phyloP scores from a whole-genome alignment of 2,888 invertebrate species.

The Nephrotoma appendiculata region DNA sequence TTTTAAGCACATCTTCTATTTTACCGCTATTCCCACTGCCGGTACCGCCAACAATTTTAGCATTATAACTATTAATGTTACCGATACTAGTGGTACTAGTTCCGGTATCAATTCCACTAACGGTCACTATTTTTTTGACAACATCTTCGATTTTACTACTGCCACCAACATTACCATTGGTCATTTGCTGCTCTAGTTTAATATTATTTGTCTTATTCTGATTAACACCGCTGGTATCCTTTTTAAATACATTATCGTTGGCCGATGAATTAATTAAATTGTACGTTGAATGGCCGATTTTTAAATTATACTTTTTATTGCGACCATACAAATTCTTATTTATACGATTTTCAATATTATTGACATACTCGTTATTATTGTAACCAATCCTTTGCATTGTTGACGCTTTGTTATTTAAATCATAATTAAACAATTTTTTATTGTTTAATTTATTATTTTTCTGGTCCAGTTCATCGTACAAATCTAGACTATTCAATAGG shows the following conservation, averaged over 20 bases:
- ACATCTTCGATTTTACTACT: neutral
- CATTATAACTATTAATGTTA: neutral
- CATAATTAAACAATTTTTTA: constrained; percentile 3
- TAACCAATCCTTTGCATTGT: neutral
- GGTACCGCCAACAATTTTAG: neutral
- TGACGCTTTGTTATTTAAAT: neutral
- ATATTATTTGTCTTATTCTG: neutral
- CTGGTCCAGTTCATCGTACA: constrained; percentile 9
- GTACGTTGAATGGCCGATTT: neutral
- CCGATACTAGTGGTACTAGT: neutral
- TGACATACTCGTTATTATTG: neutral
- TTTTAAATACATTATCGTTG: neutral
- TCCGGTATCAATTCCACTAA: neutral
- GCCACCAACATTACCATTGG: neutral
- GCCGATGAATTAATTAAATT: neutral
- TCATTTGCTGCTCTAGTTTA: neutral
- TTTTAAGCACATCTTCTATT: no score
- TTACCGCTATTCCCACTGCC: no score
- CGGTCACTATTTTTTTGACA: neutral
- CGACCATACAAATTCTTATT: neutral
- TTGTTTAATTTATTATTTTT: constrained; percentile 18
- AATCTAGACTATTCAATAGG: constrained; percentile 6
- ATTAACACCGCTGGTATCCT: neutral
- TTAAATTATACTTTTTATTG: neutral
- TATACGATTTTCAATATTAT: neutral